Evolutionary conservation across 37 sponge, comb jelly and placozoan genomes (phyloP), one percentile per base, ranked within the genome.

Genomic region (Cliona cf. orientalis): DNA sequence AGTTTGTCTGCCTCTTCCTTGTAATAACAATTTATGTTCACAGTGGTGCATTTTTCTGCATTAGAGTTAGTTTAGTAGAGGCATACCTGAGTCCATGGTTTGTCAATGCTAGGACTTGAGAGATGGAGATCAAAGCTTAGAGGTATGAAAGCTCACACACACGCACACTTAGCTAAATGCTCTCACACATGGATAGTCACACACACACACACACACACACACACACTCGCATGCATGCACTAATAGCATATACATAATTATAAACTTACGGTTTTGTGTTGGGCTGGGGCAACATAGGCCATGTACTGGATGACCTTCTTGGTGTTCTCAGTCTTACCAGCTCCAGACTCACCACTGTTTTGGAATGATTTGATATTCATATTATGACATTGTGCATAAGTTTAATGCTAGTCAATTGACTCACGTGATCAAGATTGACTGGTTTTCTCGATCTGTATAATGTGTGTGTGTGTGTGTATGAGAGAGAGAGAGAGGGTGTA

Each of bases 241-340:
- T n/a, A 68, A n/a, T 26, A 23, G 35, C 71, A 53, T 45, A 63
- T 32, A 69, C 63, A 72, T 34, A 34, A 17, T 69, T 33, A 68
- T 44, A 46, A 28, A 58, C 63, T 60, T 29, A 72, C 66, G 28
- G 17, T 28, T 43, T 43, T 71, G 2, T 64, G 45, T 5, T 86
- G 72, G 4, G 69, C 46, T 62, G 94, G 93, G 33, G 96, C 99
- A 62, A 98, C 76, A 57, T 64, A 63, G 77, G 99, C 99, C 66
- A 98, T 91, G 87, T 98, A 98, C 86, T 98, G 99, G 86, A 98
- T 98, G 74, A 98, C 99, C 69, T 98, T 98, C 94, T 98, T 98
- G 22, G 99, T 98, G 91, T 98, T 98, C 88, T 98, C 99, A 22
- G 99, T 98, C 75, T 98, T 98, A 2, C 99, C 99, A 32, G 99